Evolutionary conservation across 2,888 invertebrate genomes (phyloP), one percentile per base, ranked within the genome.

Genomic region (Rotaria sp.): DNA sequence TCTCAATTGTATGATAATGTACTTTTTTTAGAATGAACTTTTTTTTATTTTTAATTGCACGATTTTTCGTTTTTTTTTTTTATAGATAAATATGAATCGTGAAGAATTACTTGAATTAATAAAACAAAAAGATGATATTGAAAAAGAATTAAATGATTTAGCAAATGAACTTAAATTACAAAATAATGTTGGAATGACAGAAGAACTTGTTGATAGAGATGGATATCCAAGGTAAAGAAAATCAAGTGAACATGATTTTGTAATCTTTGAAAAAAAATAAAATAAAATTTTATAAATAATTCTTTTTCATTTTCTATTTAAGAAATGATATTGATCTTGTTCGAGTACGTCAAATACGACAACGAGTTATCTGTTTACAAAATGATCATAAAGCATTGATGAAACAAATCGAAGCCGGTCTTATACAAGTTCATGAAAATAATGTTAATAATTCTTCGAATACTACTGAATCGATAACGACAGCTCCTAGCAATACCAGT

Each of bases 301-400:
- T 4, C 41, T 48, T 21, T 41, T 8, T 45, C 41, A 0, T 80
- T 13, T 24, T 80, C 5, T n/a, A n/a, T 84, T 84, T 15, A 13
- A 84, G 87, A 84, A 57, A 84, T 26, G 87, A 87, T 35, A 87
- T 87, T 18, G 87, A 87, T 52, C 57, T 87, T 30, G 80, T 84
- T 21, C 55, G 59, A 85, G 87, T 87, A 24, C 45, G 84, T 7
- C 48, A 57, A 38, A 84, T 80, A 57, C 50, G 87, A 30, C 87
- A 85, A 50, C 80, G 84, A 45, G 85, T 87, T 10, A 87, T 85
- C 38, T 59, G 87, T 35, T 45, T 87, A 30, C 50, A 52, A 84
- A 87, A 87, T 80, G 87, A 87, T 48, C 84, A 87, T 50, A 87
- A 85, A 35, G 85, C 87, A 18, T 45, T 87, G 26, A 80, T 87